phyloP scores from a whole-genome alignment of 2,113 vertebrate species.

The Nothoprocta pentlandii region DNA sequence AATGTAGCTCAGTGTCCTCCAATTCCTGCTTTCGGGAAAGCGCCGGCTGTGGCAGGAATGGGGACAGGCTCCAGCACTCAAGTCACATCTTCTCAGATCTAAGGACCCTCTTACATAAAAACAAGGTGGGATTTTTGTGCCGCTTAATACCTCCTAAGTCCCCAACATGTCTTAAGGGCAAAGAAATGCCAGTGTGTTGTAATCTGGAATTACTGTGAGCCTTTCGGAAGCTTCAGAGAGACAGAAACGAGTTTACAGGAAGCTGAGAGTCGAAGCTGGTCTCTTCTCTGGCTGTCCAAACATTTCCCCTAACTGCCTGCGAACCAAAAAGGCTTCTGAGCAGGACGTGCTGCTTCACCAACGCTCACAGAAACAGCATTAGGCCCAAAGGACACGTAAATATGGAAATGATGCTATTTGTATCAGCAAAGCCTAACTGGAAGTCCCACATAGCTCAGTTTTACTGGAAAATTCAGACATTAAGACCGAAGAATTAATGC shows the following conservation, averaged over 20 bases:
- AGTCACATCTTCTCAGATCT: not conserved
- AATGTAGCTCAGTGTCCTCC: not conserved
- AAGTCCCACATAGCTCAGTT: not conserved
- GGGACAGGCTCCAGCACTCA: not conserved
- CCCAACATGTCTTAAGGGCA: not conserved
- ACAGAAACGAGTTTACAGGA: not conserved
- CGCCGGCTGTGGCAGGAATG: not conserved
- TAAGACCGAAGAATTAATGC: not conserved
- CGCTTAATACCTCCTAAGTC: not conserved
- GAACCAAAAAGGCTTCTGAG: not conserved
- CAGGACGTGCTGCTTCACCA: not conserved
- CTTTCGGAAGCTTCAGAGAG: not conserved
- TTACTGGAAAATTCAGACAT: not conserved
- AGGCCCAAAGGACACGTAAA: not conserved
- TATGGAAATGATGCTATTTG: conserved; percentile 12
- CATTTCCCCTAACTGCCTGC: not conserved
- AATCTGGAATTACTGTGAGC: not conserved
- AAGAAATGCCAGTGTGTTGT: not conserved
- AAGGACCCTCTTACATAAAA: not conserved
- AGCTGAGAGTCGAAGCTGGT: not conserved
- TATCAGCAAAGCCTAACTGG: not conserved
- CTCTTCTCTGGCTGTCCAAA: not conserved
- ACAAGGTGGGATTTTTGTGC: not conserved
- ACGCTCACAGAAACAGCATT: not conserved
- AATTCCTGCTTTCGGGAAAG: not conserved